These are phyloP conservation scores for Bombycilla garrulus DNA, from an alignment of 2,113 vertebrate species.

Conservation along the genomic window DNA sequence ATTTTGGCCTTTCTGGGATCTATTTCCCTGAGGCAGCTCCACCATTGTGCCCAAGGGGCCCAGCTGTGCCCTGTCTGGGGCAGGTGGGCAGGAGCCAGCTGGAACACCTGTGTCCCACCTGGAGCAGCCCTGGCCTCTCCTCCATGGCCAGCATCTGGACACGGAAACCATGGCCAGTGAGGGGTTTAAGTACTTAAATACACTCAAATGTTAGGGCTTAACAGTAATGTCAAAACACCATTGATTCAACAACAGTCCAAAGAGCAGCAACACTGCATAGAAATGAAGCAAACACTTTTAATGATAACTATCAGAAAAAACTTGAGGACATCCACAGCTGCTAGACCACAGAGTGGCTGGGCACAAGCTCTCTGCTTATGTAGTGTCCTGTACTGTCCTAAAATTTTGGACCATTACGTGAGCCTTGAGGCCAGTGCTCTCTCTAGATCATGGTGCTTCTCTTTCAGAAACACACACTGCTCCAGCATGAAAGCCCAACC, in stretches of 20 bases:
- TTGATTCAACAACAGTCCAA: not conserved
- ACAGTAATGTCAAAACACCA: not conserved
- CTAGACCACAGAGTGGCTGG: not conserved
- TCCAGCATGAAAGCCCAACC: not conserved
- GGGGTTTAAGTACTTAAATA: not conserved
- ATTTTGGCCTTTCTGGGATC: not conserved
- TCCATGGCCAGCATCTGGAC: fast-evolving
- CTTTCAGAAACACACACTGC: not conserved
- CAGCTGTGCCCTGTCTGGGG: not conserved
- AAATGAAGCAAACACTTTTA: not conserved
- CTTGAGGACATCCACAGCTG: not conserved
- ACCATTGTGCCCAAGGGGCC: fast-evolving
- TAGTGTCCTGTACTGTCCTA: not conserved
- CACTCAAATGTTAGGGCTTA: not conserved
- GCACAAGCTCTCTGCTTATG: not conserved
- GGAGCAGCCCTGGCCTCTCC: not conserved
- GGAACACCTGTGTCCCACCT: not conserved
- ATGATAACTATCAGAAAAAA: not conserved
- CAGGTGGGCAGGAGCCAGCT: not conserved
- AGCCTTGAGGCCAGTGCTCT: not conserved
- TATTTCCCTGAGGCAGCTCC: not conserved
- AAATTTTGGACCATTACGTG: not conserved
- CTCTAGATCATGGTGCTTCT: not conserved
- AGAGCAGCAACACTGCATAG: fast-evolving
- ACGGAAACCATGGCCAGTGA: fast-evolving